Percentiles rank a stretch among this genome's conserved stretches.
These are phyloP conservation scores for Cacatua alba DNA, from an alignment of 2,113 vertebrate species.

Conservation along the genomic window DNA sequence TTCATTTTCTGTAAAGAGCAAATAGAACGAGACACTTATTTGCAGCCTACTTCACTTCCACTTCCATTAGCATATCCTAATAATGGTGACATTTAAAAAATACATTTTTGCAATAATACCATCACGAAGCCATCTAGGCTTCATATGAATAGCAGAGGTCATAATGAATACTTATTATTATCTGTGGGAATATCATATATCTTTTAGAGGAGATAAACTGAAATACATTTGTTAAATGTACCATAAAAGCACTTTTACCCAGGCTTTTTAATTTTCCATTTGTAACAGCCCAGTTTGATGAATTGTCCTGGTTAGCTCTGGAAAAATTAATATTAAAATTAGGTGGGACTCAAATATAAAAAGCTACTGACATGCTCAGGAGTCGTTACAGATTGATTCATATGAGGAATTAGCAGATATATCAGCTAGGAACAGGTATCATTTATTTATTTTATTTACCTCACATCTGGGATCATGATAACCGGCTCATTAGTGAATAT, in stretches of 20 bases:
- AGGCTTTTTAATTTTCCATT: slow-evolving; percentile 18
- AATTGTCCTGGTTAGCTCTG: slow-evolving; percentile 15
- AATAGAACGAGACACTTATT: background rate
- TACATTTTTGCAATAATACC: background rate
- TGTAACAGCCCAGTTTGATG: slow-evolving; percentile 3
- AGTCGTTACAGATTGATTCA: background rate
- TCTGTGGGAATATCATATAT: background rate
- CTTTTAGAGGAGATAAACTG: background rate
- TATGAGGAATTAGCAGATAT: background rate
- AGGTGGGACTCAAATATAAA: background rate
- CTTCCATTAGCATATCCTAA: background rate
- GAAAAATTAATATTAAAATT: background rate
- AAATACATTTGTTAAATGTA: slow-evolving; percentile 56
- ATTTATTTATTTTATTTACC: background rate
- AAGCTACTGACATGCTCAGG: background rate
- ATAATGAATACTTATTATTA: background rate
- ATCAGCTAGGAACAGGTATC: background rate
- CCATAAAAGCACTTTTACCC: background rate
- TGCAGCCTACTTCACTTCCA: slow-evolving; percentile 1
- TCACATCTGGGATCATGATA: background rate
- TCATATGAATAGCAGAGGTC: background rate
- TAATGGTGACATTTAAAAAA: background rate
- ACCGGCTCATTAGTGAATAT: background rate
- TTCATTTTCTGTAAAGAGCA: background rate
- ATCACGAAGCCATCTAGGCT: slow-evolving; percentile 5